Evolutionary conservation across 2,888 invertebrate species (phyloP).

Genomic region (Halocaridina rubra): DNA sequence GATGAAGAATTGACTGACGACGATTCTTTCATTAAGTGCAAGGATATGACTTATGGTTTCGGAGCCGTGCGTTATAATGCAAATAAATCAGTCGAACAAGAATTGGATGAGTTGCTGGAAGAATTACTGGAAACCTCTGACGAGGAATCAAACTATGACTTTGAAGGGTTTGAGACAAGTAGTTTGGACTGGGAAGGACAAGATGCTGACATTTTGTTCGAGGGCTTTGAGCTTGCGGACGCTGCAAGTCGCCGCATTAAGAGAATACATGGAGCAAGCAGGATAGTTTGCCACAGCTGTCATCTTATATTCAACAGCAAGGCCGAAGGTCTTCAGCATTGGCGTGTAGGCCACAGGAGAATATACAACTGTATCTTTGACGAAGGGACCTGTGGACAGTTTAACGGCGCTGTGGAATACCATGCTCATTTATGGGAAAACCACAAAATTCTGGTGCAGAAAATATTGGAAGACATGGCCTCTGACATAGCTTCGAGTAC

Average conservation of each 20-base stretch:
- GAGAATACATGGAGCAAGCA: not conserved
- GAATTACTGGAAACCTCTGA: not conserved
- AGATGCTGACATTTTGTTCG: not conserved
- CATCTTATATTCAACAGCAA: constrained; percentile 16
- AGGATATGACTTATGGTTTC: not conserved
- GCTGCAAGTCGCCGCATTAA: not conserved
- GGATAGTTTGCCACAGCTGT: constrained; percentile 32
- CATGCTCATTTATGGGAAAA: constrained; percentile 53
- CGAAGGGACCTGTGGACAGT: constrained; percentile 54
- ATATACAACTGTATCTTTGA: constrained; percentile 57
- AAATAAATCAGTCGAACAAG: not conserved
- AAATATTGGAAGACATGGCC: constrained; percentile 39
- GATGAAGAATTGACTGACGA: not conserved
- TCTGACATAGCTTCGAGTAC: constrained; percentile 37
- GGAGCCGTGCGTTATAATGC: not conserved
- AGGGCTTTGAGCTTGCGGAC: not conserved
- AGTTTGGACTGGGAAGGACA: not conserved
- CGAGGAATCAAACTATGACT: not conserved
- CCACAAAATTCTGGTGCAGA: constrained; percentile 33
- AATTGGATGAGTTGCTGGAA: not conserved
- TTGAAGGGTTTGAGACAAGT: not conserved
- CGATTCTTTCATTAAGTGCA: not conserved
- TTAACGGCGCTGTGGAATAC: constrained; percentile 44
- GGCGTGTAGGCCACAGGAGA: constrained; percentile 50
- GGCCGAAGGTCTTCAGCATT: constrained; percentile 23